Base-by-base conservation (phyloP, 2,888 invertebrate species). In the Caenorhabditis sp. region DNA sequence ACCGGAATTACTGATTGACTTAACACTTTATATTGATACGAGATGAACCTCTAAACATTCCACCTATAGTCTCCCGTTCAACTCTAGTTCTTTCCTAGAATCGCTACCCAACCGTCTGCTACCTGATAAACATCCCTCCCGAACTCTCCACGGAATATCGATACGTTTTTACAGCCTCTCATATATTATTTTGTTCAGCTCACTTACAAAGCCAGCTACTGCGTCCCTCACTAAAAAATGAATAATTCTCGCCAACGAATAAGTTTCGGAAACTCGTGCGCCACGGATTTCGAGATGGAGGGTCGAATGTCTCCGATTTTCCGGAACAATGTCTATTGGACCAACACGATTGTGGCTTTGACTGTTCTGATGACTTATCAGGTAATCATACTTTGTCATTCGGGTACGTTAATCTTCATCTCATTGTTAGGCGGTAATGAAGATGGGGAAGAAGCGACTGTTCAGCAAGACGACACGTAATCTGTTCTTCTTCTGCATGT, bases 401-500 rank as follows among this genome's bases (percentile, higher is more conserved):
- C n/a, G n/a, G n/a, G n/a, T n/a, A n/a, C n/a, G n/a, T n/a, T n/a
- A n/a, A n/a, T n/a, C n/a, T 32, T 32, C 32, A 6, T 32, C 32
- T 32, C 9, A n/a, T n/a, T n/a, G n/a, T 11, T 60, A 78, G 62
- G 67, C 78, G 11, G 28, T 71, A 3, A 24, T 26, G 53, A 70
- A 47, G 32, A 65, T 79, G 65, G 0, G 51, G 15, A 28, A 28
- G 11, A 71, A 60, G 18, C 22, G 24, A 11, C 44, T 79, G 22
- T 79, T 79, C 62, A 24, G 64, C 3, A 70, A 32, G 22, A 69
- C 50, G 5, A 70, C 70, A 0, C 24, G 70, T n/a, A 71, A 65
- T 22, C 51, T 79, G 4, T n/a, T 79, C 4, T 58, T 70, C 53
- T 79, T 61, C 65, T 70, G 64, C 22, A 64, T 79, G 70, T 4